Evolutionary conservation across 2,113 vertebrate species (phyloP), one percentile per base, ranked within the genome.

Genomic region (Rhinichthys klamathensis): DNA sequence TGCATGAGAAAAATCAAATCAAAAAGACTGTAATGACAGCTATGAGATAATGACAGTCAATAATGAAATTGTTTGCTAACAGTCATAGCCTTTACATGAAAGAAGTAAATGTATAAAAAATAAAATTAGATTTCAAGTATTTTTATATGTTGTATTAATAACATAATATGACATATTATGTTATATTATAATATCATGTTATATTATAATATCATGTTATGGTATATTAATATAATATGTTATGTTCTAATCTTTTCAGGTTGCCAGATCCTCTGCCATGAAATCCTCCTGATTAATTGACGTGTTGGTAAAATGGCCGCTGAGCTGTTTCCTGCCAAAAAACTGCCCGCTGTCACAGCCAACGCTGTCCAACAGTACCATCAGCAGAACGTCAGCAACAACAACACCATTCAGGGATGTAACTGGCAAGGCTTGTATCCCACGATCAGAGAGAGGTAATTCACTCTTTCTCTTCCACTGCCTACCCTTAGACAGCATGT

Each of bases 401-500:
- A 98, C 95, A 99, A 98, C 93, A 95, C 94, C 25, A 93, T 96
- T 23, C 96, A 95, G 0, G 92, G 95, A 85, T 95, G 96, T 38
- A 98, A 96, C 86, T 99, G 98, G 98, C 98, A 99, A 93, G 98
- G 98, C 54, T 95, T 98, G 65, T 99, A 96, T 89, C 97, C 97
- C 67, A 98, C 97, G 91, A 98, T 99, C 89, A 92, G 98, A 90
- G 98, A 99, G 92, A 97, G 98, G 98, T 99, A 91, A 91, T 95
- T 1, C 35, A 6, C 23, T 72, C 3, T 30, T 41, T 27, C 77
- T 49, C 72, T 58, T 51, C 54, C 18, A 21, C 54, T 21, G 51
- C 16, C 51, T 54, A 54, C 23, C 32, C 16, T 3, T 69, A 69
- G 65, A 69, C 67, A 41, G 18, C 67, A n/a, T 3, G 35, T 23